Conservation (phyloP, 2,888 invertebrate species). For the Amiota communis region DNA sequence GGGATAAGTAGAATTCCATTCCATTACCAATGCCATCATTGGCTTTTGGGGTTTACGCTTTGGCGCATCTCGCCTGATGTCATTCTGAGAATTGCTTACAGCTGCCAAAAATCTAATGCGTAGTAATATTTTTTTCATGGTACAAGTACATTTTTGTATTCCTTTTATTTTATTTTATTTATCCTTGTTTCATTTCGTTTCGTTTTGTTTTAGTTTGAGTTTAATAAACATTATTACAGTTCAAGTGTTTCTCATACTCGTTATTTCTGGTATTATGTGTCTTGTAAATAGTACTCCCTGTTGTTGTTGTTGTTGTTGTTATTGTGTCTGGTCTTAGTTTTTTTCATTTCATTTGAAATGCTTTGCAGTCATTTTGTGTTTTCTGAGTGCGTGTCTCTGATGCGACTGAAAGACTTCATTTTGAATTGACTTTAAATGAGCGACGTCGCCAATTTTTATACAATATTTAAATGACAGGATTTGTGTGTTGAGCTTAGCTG, state of each 20-base stretch:
- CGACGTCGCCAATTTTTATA: no score
- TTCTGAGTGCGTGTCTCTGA: not conserved
- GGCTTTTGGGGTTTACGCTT: not conserved
- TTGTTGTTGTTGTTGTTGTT: not conserved
- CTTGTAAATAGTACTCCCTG: not conserved
- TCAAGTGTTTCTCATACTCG: not conserved
- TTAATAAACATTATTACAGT: slow-evolving; percentile 18
- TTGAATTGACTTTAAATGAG: not conserved
- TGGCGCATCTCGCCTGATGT: not conserved
- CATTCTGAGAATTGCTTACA: slow-evolving; percentile 55
- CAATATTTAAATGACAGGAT: no score
- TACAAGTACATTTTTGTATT: not conserved
- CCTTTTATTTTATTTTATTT: not conserved
- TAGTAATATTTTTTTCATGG: slow-evolving; percentile 49
- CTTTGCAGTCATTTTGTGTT: not conserved
- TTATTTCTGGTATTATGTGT: no score
- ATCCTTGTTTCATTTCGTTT: not conserved
- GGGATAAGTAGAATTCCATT: no score
- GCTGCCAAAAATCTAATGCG: slow-evolving; percentile 52
- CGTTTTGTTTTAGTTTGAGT: slow-evolving; percentile 47
- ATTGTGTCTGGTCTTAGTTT: slow-evolving; percentile 17
- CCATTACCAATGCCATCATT: no score
- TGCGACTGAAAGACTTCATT: not conserved
- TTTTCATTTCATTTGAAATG: slow-evolving; percentile 7
- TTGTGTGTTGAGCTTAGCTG: no score